Evolutionary conservation across 2,113 vertebrate genomes (phyloP).

Genomic region (Oryzias melastigma): DNA sequence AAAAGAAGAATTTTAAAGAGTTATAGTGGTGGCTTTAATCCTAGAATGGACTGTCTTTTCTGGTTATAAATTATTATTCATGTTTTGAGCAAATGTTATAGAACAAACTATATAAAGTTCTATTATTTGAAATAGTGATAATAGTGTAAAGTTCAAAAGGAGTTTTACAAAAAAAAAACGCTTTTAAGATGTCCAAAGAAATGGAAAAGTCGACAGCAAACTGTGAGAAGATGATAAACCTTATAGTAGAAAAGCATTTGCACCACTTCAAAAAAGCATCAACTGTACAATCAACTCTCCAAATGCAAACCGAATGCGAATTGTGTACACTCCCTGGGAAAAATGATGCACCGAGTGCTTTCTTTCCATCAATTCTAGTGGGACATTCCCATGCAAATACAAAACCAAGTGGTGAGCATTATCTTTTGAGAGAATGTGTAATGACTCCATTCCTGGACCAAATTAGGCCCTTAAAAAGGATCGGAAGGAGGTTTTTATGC

Average conservation of each 20-base stretch:
- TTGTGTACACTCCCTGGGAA: conserved; percentile 21
- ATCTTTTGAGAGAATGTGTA: conserved; percentile 44
- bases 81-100: too few species aligned
- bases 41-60: too few species aligned
- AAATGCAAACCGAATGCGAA: conserved; percentile 11
- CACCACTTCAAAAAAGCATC: neutral
- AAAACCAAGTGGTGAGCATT: conserved; percentile 34
- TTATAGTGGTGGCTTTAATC: neutral
- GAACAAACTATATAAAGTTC: too few species aligned
- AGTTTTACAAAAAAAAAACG: too few species aligned
- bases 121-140: too few species aligned
- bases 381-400: conserved; percentile 46
- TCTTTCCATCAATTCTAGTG: conserved; percentile 36
- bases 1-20: conserved; percentile 5
- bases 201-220: neutral
- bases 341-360: conserved; percentile 30
- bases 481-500: conserved; percentile 58
- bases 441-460: conserved; percentile 42
- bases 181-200: too few species aligned
- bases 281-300: neutral
- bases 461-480: conserved; percentile 43
- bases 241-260: too few species aligned
- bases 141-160: too few species aligned
- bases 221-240: neutral
- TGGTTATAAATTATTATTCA: too few species aligned